phyloP scores from a whole-genome alignment of 2,797 vertebrate genomes.

The Syndactyla subalaris region DNA sequence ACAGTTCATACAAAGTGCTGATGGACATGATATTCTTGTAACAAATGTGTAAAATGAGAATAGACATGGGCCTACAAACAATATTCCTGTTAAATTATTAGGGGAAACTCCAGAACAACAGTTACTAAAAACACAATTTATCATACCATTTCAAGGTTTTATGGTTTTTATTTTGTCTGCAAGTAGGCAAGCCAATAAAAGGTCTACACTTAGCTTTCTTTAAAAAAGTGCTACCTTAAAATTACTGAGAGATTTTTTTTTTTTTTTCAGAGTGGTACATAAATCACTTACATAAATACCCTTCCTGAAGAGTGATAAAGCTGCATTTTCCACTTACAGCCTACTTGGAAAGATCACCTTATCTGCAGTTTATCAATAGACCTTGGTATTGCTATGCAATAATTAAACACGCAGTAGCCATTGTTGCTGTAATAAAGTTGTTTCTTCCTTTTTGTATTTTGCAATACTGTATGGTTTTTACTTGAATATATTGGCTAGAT shows the following conservation, averaged over 20 bases:
- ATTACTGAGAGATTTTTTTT: neutral
- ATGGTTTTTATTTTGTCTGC: neutral
- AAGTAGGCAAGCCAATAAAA: neutral
- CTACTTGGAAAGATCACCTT: neutral
- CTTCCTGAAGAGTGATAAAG: neutral
- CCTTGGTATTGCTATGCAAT: constrained; percentile 75
- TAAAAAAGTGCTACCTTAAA: neutral
- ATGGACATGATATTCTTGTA: neutral
- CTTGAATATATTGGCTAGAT: constrained; percentile 58
- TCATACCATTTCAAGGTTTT: neutral
- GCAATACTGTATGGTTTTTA: constrained; percentile 51
- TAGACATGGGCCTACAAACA: neutral
- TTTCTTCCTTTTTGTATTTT: constrained; percentile 65
- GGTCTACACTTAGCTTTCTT: neutral
- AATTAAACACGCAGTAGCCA: constrained; percentile 45
- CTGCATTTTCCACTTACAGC: neutral
- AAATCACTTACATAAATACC: neutral
- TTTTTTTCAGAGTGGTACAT: neutral
- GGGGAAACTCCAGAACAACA: neutral
- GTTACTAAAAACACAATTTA: neutral
- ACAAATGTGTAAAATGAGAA: neutral
- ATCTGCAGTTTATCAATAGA: constrained; percentile 33
- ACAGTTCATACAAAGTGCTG: neutral
- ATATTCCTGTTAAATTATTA: neutral
- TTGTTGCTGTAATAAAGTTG: constrained; percentile 29